Evolutionary conservation across 2,113 vertebrate species (phyloP), one percentile per base, ranked within the genome.

Genomic region (Mellivora capensis): DNA sequence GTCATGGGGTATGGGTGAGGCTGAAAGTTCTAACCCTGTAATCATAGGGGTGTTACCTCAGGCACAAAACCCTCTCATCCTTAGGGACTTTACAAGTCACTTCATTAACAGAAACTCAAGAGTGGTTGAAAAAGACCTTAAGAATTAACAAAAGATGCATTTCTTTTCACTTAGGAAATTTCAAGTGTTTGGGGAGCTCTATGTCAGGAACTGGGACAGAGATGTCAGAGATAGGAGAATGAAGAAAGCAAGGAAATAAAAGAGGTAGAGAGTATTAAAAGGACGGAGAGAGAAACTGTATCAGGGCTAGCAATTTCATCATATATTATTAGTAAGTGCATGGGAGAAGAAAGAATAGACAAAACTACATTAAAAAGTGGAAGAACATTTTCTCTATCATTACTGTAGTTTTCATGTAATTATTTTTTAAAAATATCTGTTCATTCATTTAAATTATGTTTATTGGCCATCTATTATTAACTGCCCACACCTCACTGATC

Each of bases 401-500:
- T 79, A 54, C 4, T 91, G 3, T 14, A 71, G 21, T 82, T 86
- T 96, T 79, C 18, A 80, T 4, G 67, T n/a, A 42, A 13, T 69
- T 95, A 3, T 80, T 64, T 42, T 37, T 37, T 5, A 14, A 4
- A 80, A 84, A 87, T 12, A 57, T 5, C n/a, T 4, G 4, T 15
- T 47, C 72, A 54, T 44, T 92, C 6, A 44, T 67, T 74, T 25
- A 80, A 64, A 27, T 62, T 8, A 77, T 29, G 27, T 93, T 85
- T 71, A 39, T 49, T 54, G 39, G 77, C 1, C 15, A 61, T 61
- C 27, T 84, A 14, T 49, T 67, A 42, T 25, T 74, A 11, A 31
- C n/a, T 15, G 1, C 1, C n/a, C 29, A 12, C 11, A 37, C 2
- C 25, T n/a, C 4, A 44, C 21, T 34, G 1, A 67, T 76, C 59